Evolutionary conservation across 2,888 invertebrate genomes (phyloP).

Genomic region (Halictus quadricinctus): DNA sequence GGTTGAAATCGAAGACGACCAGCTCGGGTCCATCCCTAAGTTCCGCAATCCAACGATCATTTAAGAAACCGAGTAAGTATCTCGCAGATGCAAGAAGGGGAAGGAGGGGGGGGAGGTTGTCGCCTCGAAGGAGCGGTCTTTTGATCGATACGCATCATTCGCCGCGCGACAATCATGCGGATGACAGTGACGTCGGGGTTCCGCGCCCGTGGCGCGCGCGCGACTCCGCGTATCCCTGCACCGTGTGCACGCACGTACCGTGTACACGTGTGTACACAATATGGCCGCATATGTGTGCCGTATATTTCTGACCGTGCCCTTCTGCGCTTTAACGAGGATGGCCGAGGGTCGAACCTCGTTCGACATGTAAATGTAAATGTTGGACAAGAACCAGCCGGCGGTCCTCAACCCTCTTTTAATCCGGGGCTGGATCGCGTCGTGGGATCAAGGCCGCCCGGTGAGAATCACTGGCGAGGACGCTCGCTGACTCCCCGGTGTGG

Average conservation of each 20-base stretch:
- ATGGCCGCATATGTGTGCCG: constrained; percentile 35
- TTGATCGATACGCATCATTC: constrained; percentile 72
- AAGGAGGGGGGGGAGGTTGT: background rate
- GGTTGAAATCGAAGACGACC: no score
- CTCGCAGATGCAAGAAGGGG: constrained; percentile 1
- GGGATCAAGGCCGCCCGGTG: constrained; percentile 31
- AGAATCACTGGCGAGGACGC: constrained; percentile 71
- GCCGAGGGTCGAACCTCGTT: constrained; percentile 76
- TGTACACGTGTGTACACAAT: constrained; percentile 4
- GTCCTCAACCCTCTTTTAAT: constrained; percentile 63
- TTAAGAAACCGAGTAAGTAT: background rate
- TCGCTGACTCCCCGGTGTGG: constrained; percentile 70
- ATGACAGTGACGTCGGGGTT: constrained; percentile 67
- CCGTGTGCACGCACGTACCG: background rate
- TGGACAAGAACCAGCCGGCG: constrained; percentile 73
- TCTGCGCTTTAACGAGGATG: constrained; percentile 71
- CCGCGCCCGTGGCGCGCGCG: constrained; percentile 31
- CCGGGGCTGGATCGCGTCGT: background rate
- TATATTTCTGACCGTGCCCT: constrained; percentile 57
- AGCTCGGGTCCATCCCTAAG: background rate
- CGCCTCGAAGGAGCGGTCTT: constrained; percentile 54
- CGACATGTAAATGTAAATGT: constrained; percentile 80
- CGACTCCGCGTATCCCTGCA: constrained; percentile 14
- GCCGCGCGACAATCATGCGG: constrained; percentile 59
- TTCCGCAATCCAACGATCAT: background rate